phyloP scores from a whole-genome alignment of 1,140 invertebrate species.

The Popillia japonica region DNA sequence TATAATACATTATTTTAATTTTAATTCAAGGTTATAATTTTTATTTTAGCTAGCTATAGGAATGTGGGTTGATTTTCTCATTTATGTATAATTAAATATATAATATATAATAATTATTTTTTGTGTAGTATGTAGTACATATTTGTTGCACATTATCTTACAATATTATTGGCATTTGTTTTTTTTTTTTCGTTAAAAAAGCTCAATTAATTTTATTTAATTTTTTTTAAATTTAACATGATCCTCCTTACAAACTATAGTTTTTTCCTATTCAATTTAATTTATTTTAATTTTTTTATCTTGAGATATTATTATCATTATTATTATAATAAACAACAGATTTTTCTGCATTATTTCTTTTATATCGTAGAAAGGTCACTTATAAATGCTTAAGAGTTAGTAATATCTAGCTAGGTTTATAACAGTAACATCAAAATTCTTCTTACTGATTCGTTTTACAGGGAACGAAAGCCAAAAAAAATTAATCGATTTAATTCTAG shows the following conservation, averaged over 20 bases:
- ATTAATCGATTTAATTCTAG: no score
- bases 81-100: background rate
- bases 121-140: background rate
- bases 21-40: background rate
- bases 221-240: background rate
- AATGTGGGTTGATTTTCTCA: background rate
- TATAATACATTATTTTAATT: background rate
- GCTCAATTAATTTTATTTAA: background rate
- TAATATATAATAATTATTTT: background rate
- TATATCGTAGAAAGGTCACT: background rate
- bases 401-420: background rate
- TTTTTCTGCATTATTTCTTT: background rate
- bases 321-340: background rate
- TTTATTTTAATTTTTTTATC: background rate
- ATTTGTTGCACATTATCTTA: background rate
- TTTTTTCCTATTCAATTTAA: background rate
- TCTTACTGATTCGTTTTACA: no score
- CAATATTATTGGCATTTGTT: conserved; percentile 6
- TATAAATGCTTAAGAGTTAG: background rate
- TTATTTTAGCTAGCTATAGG: conserved; percentile 7
- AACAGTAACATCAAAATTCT: background rate
- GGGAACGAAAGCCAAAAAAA: no score
- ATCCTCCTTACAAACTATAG: background rate
- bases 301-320: background rate
- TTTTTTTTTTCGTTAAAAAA: background rate